Conservation (phyloP, 2,113 vertebrate genomes). For the Nannospalax galili region DNA sequence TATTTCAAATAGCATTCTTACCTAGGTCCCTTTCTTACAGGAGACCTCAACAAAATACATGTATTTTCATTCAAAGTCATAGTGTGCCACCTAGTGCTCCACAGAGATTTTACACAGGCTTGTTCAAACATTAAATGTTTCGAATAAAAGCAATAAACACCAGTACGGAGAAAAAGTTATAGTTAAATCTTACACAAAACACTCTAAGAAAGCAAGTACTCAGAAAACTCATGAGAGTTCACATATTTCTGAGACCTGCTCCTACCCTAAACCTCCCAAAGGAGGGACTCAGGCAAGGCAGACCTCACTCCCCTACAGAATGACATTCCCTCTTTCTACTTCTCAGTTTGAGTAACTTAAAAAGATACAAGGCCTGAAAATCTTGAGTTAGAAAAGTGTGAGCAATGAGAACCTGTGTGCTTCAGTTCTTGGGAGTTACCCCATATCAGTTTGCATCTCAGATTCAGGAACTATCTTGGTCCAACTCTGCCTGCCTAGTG, state of each 20-base stretch:
- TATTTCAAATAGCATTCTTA: background rate
- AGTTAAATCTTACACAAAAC: background rate
- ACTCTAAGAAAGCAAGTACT: conserved; percentile 14
- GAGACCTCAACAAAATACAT: background rate
- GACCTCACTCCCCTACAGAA: background rate
- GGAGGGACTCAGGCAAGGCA: background rate
- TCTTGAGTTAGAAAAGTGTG: background rate
- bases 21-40: conserved; percentile 33
- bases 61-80: conserved; percentile 66
- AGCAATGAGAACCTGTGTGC: background rate
- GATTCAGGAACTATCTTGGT: background rate
- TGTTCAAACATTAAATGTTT: background rate
- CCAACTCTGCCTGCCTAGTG: background rate
- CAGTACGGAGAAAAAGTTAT: background rate
- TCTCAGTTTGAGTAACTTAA: background rate
- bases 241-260: background rate
- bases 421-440: background rate
- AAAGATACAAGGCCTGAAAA: background rate
- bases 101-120: conserved; percentile 48
- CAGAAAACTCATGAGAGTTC: background rate
- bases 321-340: background rate
- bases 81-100: conserved; percentile 85
- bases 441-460: background rate
- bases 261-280: background rate
- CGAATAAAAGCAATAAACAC: background rate